phyloP scores from a whole-genome alignment of 2,888 invertebrate genomes.

The Meta bourneti region DNA sequence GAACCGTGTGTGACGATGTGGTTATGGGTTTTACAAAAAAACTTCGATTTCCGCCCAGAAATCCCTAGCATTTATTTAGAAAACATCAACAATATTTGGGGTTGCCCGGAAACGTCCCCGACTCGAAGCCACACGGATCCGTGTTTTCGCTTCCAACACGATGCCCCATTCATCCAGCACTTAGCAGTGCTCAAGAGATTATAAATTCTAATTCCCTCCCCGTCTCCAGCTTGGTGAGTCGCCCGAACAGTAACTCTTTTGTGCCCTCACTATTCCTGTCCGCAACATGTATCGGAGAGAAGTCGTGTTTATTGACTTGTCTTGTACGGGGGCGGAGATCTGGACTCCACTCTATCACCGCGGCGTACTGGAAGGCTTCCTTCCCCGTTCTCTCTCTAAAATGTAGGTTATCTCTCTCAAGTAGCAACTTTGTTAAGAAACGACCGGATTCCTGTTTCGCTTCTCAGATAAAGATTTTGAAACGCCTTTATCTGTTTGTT shows the following conservation, averaged over 20 bases:
- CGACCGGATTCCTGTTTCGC: background rate
- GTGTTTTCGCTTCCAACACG: background rate
- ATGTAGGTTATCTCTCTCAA: background rate
- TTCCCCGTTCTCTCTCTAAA: background rate
- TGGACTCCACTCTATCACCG: conserved; percentile 31
- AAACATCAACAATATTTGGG: background rate
- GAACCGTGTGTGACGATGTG: too few relatives aligned
- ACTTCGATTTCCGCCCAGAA: too few relatives aligned
- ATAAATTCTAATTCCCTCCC: background rate
- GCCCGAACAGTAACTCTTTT: conserved; percentile 44
- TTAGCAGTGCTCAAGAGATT: background rate
- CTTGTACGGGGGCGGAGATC: conserved; percentile 2
- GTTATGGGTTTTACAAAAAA: too few relatives aligned
- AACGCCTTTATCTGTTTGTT: background rate
- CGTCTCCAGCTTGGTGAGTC: background rate
- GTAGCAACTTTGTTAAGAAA: background rate
- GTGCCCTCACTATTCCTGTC: background rate
- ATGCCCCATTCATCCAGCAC: background rate
- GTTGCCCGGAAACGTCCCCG: background rate
- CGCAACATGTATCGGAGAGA: background rate
- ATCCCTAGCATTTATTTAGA: too few relatives aligned
- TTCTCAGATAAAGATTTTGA: too few relatives aligned
- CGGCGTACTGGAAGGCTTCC: background rate
- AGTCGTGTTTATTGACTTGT: conserved; percentile 55
- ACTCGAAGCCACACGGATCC: too few relatives aligned